These are phyloP conservation scores for Machaerirhynchus nigripectus DNA, from an alignment of 2,113 vertebrate species.

Conservation along the genomic window DNA sequence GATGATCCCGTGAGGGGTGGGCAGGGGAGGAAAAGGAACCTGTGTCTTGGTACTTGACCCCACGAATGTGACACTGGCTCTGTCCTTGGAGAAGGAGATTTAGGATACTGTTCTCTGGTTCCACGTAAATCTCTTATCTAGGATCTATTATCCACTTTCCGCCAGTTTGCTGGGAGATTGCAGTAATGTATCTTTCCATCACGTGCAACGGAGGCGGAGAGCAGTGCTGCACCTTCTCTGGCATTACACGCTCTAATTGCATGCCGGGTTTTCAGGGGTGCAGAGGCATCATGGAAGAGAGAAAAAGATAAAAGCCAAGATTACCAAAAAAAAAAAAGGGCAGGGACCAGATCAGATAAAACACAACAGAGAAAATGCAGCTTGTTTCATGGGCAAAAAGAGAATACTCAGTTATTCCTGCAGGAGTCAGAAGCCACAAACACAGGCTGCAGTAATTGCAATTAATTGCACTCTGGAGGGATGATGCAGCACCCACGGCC, in stretches of 20 bases:
- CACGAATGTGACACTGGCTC: background rate
- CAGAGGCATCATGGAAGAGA: background rate
- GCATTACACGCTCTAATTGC: background rate
- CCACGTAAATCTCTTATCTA: background rate
- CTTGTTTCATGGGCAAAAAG: background rate
- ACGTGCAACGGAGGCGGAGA: background rate
- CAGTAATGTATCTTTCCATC: background rate
- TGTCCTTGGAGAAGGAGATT: background rate
- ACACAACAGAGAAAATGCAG: background rate
- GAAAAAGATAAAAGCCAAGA: background rate
- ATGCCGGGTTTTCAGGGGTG: background rate
- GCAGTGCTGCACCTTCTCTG: background rate
- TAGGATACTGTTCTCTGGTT: background rate
- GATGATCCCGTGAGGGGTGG: background rate
- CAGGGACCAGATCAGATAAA: background rate
- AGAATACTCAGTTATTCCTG: background rate
- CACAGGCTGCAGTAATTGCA: background rate
- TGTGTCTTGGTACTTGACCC: background rate
- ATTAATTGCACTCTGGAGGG: background rate
- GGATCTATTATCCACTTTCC: background rate
- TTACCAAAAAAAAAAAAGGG: background rate
- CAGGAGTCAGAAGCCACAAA: background rate
- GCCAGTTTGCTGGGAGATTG: background rate
- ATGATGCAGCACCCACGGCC: background rate
- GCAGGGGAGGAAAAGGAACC: background rate